These are phyloP conservation scores for Ifrita kowaldi DNA, from an alignment of 2,113 vertebrate genomes.

Conservation along the genomic window DNA sequence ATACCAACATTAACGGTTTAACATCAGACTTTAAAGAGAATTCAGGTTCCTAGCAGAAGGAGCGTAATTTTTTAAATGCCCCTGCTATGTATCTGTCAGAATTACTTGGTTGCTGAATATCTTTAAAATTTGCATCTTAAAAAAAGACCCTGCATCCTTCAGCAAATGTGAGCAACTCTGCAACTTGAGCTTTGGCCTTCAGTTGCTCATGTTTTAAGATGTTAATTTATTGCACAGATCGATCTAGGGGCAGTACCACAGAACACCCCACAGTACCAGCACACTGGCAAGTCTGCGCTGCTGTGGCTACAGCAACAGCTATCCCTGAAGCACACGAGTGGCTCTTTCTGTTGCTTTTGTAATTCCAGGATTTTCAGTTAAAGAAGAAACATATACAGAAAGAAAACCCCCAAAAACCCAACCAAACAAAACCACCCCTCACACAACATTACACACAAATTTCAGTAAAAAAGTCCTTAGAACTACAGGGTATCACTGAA, in stretches of 20 bases:
- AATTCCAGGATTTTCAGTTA: background rate
- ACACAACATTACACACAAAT: background rate
- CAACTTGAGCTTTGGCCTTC: background rate
- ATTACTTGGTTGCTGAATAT: background rate
- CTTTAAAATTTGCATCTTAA: background rate
- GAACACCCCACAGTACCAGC: background rate
- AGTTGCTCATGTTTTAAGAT: background rate
- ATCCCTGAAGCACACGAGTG: background rate
- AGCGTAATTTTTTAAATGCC: background rate
- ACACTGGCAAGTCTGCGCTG: background rate
- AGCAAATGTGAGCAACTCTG: background rate
- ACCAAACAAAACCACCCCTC: accelerated
- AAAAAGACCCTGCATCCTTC: background rate
- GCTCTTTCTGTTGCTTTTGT: background rate
- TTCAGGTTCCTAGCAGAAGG: background rate
- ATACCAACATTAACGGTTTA: background rate
- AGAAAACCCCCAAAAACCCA: background rate
- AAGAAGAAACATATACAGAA: background rate
- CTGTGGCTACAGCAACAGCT: background rate
- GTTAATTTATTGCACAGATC: background rate
- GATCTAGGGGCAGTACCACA: background rate
- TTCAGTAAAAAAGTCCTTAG: background rate
- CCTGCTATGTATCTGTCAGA: background rate
- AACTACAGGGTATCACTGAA: background rate
- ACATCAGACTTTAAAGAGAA: background rate